Percentiles rank a stretch among this genome's conserved stretches.
Conservation (phyloP, 2,888 invertebrate species). For the Spilosoma lubricipeda region DNA sequence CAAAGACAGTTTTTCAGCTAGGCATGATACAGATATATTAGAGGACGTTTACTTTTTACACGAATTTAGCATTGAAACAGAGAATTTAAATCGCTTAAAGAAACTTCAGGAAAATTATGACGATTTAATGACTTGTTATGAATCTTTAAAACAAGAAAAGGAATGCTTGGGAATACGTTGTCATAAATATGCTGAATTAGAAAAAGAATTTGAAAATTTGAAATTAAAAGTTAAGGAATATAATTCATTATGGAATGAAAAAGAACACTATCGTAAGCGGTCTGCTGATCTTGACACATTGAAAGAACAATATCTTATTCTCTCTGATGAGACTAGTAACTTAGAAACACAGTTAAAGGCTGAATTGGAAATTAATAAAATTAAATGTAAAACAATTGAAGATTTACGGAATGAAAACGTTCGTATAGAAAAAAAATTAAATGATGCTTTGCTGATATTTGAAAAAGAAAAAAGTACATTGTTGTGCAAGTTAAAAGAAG, state of each 20-base stretch:
- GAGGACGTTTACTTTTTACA: conserved; percentile 56
- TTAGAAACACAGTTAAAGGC: conserved; percentile 76
- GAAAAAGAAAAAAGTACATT: conserved; percentile 83
- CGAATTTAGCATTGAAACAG: conserved; percentile 65
- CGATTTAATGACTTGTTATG: conserved; percentile 74
- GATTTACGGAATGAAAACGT: conserved; percentile 71
- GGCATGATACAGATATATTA: conserved; percentile 50
- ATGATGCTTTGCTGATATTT: conserved; percentile 64
- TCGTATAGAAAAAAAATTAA: conserved; percentile 69
- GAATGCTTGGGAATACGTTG: conserved; percentile 65
- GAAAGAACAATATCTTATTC: conserved; percentile 74
- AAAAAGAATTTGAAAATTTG: conserved; percentile 68
- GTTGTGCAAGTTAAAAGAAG: conserved; percentile 82
- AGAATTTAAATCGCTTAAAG: conserved; percentile 74
- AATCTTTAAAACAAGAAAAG: conserved; percentile 74
- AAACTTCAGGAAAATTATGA: conserved; percentile 75
- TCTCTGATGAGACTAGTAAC: conserved; percentile 74
- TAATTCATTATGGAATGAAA: conserved; percentile 76
- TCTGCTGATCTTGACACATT: conserved; percentile 73
- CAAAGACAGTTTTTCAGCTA: conserved; percentile 58
- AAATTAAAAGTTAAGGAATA: conserved; percentile 72
- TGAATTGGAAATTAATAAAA: conserved; percentile 75
- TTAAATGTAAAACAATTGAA: conserved; percentile 69
- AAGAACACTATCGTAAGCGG: conserved; percentile 75
- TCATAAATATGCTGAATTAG: conserved; percentile 69